Evolutionary conservation across 1,140 invertebrate genomes (phyloP).

Genomic region (Whitmania pigra): DNA sequence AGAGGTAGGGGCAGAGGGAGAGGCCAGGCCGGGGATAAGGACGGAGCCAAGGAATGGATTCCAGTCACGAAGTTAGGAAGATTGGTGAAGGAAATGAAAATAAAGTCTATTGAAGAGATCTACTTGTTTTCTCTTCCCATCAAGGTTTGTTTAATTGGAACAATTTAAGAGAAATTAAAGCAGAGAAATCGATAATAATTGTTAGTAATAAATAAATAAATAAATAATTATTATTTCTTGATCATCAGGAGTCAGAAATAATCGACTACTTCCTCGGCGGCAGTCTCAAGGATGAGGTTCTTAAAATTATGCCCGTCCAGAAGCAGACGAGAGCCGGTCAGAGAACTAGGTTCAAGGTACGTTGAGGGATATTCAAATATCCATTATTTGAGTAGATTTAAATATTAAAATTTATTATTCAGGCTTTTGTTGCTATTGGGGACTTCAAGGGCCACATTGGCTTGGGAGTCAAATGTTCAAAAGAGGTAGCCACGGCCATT

Average conservation of each 20-base stretch:
- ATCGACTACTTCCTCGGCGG: conserved; percentile 91
- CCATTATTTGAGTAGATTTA: too few relatives aligned
- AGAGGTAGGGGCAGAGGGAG: conserved; percentile 62
- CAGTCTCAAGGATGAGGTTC: conserved; percentile 81
- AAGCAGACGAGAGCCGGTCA: conserved; percentile 99
- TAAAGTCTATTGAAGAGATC: conserved; percentile 90
- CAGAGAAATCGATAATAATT: too few relatives aligned
- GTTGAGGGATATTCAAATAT: too few relatives aligned
- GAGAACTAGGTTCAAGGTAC: conserved; percentile 85
- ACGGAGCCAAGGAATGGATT: conserved; percentile 93
- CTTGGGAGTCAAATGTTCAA: conserved; percentile 95
- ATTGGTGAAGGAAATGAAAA: conserved; percentile 90
- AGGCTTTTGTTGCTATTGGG: conserved; percentile 74
- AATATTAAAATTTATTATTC: too few relatives aligned
- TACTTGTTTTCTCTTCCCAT: conserved; percentile 96
- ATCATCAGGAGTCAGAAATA: conserved; percentile 79
- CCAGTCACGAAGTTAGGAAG: conserved; percentile 96
- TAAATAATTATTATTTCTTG: conserved; percentile 14
- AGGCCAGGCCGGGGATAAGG: conserved; percentile 64
- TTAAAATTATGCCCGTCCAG: conserved; percentile 99
- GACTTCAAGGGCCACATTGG: conserved; percentile 97
- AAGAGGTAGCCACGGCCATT: conserved; percentile 99
- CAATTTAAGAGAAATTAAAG: too few relatives aligned
- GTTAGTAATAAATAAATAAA: too few relatives aligned
- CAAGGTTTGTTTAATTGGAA: conserved; percentile 49